phyloP scores from a whole-genome alignment of 2,113 vertebrate genomes.

The Mesocricetus auratus region DNA sequence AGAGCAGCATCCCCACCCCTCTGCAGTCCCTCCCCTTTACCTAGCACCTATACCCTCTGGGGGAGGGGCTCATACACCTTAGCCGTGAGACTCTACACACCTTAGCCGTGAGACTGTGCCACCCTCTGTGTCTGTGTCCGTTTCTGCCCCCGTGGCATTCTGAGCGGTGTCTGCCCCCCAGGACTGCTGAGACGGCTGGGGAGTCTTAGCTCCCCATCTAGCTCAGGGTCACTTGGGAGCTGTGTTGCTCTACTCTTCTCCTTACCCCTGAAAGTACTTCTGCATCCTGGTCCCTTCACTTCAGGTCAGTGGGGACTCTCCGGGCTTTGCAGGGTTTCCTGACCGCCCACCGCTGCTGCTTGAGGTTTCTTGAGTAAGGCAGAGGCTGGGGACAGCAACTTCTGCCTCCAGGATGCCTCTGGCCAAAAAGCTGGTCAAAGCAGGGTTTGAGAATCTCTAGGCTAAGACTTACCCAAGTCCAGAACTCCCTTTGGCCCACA shows the following conservation, averaged over 20 bases:
- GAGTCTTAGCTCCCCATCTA: not conserved
- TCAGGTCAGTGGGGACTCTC: not conserved
- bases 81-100: not conserved
- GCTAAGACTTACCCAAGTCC: conserved; percentile 55
- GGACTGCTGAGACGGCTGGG: not conserved
- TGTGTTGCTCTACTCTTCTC: accelerated
- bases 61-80: not conserved
- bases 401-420: not conserved
- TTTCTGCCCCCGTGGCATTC: not conserved
- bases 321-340: conserved; percentile 16
- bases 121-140: not conserved
- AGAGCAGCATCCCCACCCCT: too few species aligned
- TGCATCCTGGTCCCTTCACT: not conserved
- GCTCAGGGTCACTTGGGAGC: not conserved
- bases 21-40: too few species aligned
- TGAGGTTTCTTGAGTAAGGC: conserved; percentile 53
- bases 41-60: not conserved
- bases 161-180: not conserved
- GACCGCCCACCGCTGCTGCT: not conserved
- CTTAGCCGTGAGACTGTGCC: not conserved
- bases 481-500: not conserved
- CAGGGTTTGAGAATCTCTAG: conserved; percentile 49
- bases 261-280: not conserved
- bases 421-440: not conserved
- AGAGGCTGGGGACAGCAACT: not conserved